These are phyloP conservation scores for Globicephala melas DNA, from an alignment of 2,113 vertebrate genomes.

Conservation along the genomic window DNA sequence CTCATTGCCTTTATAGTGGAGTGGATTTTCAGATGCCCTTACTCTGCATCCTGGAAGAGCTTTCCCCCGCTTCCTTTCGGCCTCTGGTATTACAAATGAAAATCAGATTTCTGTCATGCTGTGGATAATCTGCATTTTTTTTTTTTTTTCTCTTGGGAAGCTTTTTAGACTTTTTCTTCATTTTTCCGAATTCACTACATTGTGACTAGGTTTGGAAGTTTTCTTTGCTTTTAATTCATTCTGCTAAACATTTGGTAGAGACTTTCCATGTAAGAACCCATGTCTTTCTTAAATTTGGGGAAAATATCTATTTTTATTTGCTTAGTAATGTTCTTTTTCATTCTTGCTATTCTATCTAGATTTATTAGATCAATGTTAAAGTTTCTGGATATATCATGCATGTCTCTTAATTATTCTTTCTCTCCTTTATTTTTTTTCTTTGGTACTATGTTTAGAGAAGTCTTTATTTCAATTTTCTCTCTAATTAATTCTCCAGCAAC, in stretches of 20 bases:
- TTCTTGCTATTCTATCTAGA: not conserved
- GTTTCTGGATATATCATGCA: not conserved
- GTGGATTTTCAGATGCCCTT: not conserved
- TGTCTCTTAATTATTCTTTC: not conserved
- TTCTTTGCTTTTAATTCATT: conserved; percentile 45
- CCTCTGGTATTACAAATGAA: conserved; percentile 36
- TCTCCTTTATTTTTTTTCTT: not conserved
- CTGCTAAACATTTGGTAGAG: not conserved
- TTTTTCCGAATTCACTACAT: conserved; percentile 23
- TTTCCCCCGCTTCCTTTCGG: not conserved
- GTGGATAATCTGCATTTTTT: not conserved
- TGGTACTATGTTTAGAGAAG: not conserved
- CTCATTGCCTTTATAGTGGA: not conserved
- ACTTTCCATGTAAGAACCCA: not conserved
- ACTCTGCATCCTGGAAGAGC: not conserved
- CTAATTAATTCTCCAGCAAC: not conserved
- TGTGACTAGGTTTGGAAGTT: not conserved
- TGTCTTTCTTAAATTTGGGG: not conserved
- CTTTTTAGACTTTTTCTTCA: not conserved
- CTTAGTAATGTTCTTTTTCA: not conserved
- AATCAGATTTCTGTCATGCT: conserved; percentile 8
- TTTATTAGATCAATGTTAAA: not conserved
- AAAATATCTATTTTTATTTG: conserved; percentile 18
- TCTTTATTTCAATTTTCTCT: not conserved
- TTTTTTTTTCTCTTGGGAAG: not conserved